Evolutionary conservation across 2,113 vertebrate genomes (phyloP), one percentile per base, ranked within the genome.

Genomic region (Ammodytes dubius): DNA sequence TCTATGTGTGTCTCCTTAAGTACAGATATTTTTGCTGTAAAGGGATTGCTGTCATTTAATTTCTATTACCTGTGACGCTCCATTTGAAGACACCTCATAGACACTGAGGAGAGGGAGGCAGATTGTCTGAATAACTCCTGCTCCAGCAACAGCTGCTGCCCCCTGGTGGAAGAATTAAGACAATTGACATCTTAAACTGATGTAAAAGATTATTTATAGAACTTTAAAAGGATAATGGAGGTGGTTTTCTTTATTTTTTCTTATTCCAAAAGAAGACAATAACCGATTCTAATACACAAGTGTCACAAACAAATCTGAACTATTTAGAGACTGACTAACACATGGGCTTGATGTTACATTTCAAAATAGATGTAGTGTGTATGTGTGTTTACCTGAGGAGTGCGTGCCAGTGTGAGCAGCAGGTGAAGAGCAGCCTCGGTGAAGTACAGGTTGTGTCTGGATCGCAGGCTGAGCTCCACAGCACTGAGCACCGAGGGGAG

Each of bases 401-500:
- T 98, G 69, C 95, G 96, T n/a, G 97, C 96, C 83, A 99, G 92
- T 0, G 97, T 98, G 79, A 99, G 96, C 72, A 99, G 96, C 89
- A 99, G 94, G 87, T 99, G 98, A 12, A 99, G 92, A 0, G 96
- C 94, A 0, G 98, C 98, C 89, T 99, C 98, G 0, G 97, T 97
- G 92, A 99, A 99, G 87, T 97, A 97, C 10, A 99, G 96, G 91
- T 99, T 99, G 89, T 97, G 96, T 89, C 97, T 99, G 85, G 95
- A 87, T 53, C 97, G 95, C 59, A 99, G 95, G 90, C 97, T 99
- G 90, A 98, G 95, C 91, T 99, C 98, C 60, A 99, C 86, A 0
- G 97, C 95, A 2, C 95, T 95, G 61, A 98, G 95, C 37, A 99
- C 95, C 0, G 97, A 97, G 2, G 97, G 97, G 27, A 99, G 95